A percentile compares a stretch with the other conserved stretches of the same genome.
phyloP scores from a whole-genome alignment of 2,888 invertebrate species.

The Acanthosepion lycidas region DNA sequence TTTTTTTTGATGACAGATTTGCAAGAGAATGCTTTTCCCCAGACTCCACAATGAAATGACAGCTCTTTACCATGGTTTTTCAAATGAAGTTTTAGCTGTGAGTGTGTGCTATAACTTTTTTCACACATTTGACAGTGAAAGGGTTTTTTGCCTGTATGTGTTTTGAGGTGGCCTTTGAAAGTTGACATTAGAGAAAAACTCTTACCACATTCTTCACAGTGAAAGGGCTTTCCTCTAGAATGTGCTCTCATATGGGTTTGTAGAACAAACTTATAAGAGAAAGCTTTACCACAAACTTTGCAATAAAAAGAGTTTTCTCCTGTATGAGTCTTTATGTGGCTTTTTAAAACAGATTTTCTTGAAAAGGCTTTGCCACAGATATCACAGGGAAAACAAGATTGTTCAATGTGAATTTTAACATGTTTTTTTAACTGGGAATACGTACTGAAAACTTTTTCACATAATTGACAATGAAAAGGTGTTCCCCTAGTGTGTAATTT shows the following conservation, averaged over 20 bases:
- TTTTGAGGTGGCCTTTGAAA: neutral
- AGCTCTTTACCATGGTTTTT: too few species aligned
- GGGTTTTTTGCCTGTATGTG: neutral
- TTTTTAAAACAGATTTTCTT: neutral
- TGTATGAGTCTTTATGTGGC: too few species aligned
- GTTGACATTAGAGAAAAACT: slow-evolving; percentile 49
- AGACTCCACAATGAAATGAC: neutral
- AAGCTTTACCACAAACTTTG: too few species aligned
- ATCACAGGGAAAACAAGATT: slow-evolving; percentile 58
- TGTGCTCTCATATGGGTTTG: slow-evolving; percentile 58
- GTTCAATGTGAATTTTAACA: slow-evolving; percentile 59
- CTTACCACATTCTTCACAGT: slow-evolving; percentile 58
- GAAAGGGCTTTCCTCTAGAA: slow-evolving; percentile 56
- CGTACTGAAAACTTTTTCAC: slow-evolving; percentile 58
- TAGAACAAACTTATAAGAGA: slow-evolving; percentile 55
- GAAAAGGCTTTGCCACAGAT: slow-evolving; percentile 55
- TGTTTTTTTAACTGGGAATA: slow-evolving; percentile 60
- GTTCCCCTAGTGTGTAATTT: slow-evolving; percentile 56
- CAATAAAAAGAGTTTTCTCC: too few species aligned
- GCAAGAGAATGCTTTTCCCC: neutral
- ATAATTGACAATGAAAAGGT: slow-evolving; percentile 56
- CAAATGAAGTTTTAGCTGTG: too few species aligned
- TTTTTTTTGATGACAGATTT: neutral
- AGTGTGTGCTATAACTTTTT: too few species aligned
- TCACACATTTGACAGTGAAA: neutral